Evolutionary conservation across 1,140 invertebrate genomes (phyloP), one percentile per base, ranked within the genome.

Genomic region (Euura lappo): DNA sequence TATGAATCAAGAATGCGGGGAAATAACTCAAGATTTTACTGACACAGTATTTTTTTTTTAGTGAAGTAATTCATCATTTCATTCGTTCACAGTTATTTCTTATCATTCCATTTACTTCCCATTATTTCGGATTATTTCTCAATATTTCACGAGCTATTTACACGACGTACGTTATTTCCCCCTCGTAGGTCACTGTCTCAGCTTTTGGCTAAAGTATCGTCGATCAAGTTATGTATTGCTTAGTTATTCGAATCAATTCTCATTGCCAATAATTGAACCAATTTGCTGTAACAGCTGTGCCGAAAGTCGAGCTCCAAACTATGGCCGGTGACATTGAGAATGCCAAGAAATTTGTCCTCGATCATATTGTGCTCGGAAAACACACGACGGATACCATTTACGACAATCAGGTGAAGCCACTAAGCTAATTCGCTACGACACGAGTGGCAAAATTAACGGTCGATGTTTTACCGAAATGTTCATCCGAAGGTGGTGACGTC

Each of bases 311-410:
- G 8, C 71, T 88, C 45, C 74, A 82, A 2, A 76, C 80, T 13
- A 79, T 87, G 4, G 78, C 80, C 44, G 72, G 79, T 10, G 86
- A 87, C 71, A 72, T 76, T 3, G 84, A 84, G 45, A 79, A 83
- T 11, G 84, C 87, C 0, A 76, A 85, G 28, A 81, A 83, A 70
- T 76, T 88, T 45, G 79, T 88, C 7, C 71, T 85, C 8, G 87
- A 84, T 66, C 88, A 89, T 68, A 81, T 81, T 2, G 80, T 83
- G 0, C 80, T 84, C 45, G 86, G 86, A 10, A 74, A 85, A 68
- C 73, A 85, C 44, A 76, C 76, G 44, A 84, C 81, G 44, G 85
- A 88, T 69, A 78, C 75, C 46, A 85, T 89, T 42, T 80, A 79
- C 4, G 83, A 89, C 74, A 86, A 87, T 69, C 86, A 88, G 78